These are phyloP conservation scores for Amiota communis DNA, from an alignment of 2,888 invertebrate genomes.

Conservation along the genomic window DNA sequence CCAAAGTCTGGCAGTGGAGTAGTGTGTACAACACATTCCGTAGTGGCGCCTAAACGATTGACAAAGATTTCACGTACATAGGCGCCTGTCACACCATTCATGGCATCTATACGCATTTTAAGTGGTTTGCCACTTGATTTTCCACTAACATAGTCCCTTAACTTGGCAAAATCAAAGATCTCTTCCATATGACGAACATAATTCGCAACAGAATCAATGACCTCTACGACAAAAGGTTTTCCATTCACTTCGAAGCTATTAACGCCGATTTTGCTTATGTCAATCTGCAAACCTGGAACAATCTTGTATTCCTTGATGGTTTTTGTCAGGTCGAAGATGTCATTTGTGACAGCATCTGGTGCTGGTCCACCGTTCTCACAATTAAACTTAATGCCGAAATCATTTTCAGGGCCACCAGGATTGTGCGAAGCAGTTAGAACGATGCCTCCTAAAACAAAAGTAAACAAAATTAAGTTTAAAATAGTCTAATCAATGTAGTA, in stretches of 20 bases:
- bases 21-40: conserved; percentile 82
- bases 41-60: conserved; percentile 86
- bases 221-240: conserved; percentile 84
- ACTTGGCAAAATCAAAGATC: conserved; percentile 93
- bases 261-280: conserved; percentile 82
- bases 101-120: conserved; percentile 91
- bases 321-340: conserved; percentile 87
- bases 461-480: not conserved
- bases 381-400: conserved; percentile 99
- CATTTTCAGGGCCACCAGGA: conserved; percentile 96
- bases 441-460: conserved; percentile 84
- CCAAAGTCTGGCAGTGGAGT: conserved; percentile 95
- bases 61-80: conserved; percentile 93
- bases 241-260: conserved; percentile 77
- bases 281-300: conserved; percentile 83
- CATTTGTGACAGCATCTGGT: conserved; percentile 90
- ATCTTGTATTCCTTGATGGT: conserved; percentile 86
- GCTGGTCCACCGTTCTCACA: conserved; percentile 98
- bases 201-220: conserved; percentile 92
- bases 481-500: conserved; percentile 24
- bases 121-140: conserved; percentile 80
- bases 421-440: conserved; percentile 99
- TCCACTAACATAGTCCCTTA: conserved; percentile 83
- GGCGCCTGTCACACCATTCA: conserved; percentile 98
- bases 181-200: conserved; percentile 94